Evolutionary conservation across 2,888 invertebrate species (phyloP).

Genomic region (Epicampocera succincta): DNA sequence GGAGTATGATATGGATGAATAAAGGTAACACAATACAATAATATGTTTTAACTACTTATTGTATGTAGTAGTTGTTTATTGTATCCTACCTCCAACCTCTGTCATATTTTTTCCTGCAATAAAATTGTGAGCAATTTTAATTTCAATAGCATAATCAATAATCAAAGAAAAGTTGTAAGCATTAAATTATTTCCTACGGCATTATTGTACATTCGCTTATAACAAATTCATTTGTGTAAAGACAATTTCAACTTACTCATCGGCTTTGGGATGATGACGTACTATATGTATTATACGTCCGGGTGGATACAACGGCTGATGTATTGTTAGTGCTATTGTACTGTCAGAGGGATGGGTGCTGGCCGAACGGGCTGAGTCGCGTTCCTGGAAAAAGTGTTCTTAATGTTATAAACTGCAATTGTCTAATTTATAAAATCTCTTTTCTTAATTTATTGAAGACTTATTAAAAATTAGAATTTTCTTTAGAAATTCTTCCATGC

Average conservation of each 20-base stretch:
- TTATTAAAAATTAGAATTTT: no score
- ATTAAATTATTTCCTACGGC: conserved; percentile 26
- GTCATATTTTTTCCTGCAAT: conserved; percentile 88
- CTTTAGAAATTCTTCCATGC: no score
- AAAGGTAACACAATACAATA: conserved; percentile 8
- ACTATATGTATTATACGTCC: conserved; percentile 93
- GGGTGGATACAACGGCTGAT: conserved; percentile 92
- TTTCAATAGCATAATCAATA: conserved; percentile 44
- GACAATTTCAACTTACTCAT: conserved; percentile 85
- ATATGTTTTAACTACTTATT: conserved; percentile 23
- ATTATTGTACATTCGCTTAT: background rate
- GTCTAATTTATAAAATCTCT: no score
- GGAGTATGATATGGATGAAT: background rate
- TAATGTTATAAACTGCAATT: background rate
- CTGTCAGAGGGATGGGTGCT: conserved; percentile 87
- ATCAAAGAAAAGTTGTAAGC: conserved; percentile 28
- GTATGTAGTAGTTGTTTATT: conserved; percentile 18
- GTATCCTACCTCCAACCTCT: conserved; percentile 88
- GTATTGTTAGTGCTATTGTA: conserved; percentile 89
- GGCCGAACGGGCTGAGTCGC: conserved; percentile 85
- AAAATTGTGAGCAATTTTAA: conserved; percentile 64
- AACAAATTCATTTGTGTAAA: background rate
- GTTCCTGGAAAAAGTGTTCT: conserved; percentile 81
- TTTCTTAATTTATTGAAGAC: no score
- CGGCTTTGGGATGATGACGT: conserved; percentile 89